These are phyloP conservation scores for Ditylenchus weischeri DNA, from an alignment of 2,888 invertebrate genomes.

Conservation along the genomic window DNA sequence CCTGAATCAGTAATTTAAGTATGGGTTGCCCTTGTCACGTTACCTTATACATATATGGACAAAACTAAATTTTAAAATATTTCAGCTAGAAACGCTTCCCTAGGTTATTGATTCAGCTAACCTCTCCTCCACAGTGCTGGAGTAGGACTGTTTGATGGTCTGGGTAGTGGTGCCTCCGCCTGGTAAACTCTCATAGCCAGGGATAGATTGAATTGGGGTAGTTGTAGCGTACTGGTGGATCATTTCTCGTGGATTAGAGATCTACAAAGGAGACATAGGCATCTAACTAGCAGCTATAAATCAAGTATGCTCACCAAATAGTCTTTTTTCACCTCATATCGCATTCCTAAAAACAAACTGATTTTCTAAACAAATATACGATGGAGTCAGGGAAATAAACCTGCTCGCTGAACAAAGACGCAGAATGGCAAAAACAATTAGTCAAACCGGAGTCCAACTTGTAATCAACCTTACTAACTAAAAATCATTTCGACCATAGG, in stretches of 20 bases:
- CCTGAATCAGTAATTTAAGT: constrained; percentile 6
- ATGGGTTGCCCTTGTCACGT: too few species aligned
- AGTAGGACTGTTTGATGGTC: constrained; percentile 46
- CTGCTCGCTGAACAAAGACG: constrained; percentile 44
- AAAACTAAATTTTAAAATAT: constrained; percentile 18
- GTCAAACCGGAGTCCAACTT: too few species aligned
- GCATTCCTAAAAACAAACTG: constrained; percentile 35
- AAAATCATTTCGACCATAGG: too few species aligned
- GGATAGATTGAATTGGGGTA: constrained; percentile 49
- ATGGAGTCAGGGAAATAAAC: constrained; percentile 12
- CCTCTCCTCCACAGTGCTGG: constrained; percentile 48
- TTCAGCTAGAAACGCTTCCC: neutral
- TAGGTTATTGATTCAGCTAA: constrained; percentile 14
- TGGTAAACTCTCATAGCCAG: constrained; percentile 34
- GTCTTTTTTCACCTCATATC: constrained; percentile 42
- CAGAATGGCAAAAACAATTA: too few species aligned
- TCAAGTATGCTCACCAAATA: constrained; percentile 42
- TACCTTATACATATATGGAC: constrained; percentile 1
- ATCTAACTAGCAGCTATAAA: too few species aligned
- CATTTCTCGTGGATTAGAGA: constrained; percentile 54
- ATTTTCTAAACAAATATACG: neutral
- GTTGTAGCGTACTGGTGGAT: constrained; percentile 57
- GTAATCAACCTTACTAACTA: too few species aligned
- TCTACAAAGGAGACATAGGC: neutral
- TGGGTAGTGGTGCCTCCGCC: constrained; percentile 35